A percentile compares a stretch with the other conserved stretches of the same genome.
Conservation (phyloP, 2,113 vertebrate species). For the Bombycilla garrulus region DNA sequence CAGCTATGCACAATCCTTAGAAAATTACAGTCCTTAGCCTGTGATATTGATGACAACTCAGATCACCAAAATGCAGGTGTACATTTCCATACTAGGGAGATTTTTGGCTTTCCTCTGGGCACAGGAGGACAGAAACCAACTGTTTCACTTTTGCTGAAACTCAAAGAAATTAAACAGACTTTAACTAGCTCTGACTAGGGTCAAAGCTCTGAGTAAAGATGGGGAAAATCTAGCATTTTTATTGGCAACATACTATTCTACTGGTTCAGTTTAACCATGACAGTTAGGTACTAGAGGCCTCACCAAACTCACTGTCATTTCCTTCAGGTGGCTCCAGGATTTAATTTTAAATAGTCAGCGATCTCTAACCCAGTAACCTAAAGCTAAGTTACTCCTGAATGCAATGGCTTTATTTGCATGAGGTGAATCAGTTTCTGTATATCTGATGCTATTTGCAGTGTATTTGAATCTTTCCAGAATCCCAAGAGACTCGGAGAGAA, state of each 20-base stretch:
- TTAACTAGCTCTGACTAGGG: neutral
- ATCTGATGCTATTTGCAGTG: neutral
- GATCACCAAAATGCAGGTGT: neutral
- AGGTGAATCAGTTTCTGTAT: neutral
- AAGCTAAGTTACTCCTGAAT: neutral
- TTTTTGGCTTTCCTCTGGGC: neutral
- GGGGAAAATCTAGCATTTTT: neutral
- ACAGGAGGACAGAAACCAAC: neutral
- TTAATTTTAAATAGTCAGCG: neutral
- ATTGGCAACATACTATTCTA: neutral
- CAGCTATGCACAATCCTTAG: neutral
- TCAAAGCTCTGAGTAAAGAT: neutral
- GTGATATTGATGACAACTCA: neutral
- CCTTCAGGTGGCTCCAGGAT: neutral
- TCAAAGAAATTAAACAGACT: neutral
- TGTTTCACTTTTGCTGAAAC: neutral
- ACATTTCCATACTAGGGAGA: neutral
- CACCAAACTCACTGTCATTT: neutral
- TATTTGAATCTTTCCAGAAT: neutral
- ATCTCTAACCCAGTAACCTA: neutral
- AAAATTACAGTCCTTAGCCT: neutral
- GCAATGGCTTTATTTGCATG: neutral
- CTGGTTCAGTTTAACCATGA: neutral
- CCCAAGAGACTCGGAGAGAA: neutral
- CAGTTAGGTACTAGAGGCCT: neutral